Conservation (phyloP, 2,888 invertebrate genomes). For the Diachrysia chrysitis region DNA sequence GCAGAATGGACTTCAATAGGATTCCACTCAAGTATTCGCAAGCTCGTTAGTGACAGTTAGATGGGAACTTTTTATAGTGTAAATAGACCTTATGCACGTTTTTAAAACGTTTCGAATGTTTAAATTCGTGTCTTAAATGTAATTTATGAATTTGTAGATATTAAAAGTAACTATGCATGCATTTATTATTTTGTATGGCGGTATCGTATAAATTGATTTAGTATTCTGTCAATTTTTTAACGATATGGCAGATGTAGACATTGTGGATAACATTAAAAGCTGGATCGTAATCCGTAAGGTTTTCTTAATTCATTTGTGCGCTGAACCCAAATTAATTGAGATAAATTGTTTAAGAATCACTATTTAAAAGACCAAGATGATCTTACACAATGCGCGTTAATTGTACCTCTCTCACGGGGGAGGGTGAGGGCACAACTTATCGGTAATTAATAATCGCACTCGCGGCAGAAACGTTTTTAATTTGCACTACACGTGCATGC, state of each 20-base stretch:
- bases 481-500: conserved; percentile 83
- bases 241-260: too few relatives aligned
- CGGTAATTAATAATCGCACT: conserved; percentile 81
- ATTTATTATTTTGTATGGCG: too few relatives aligned
- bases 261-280: neutral
- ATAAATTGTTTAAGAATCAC: conserved; percentile 24
- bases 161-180: too few relatives aligned
- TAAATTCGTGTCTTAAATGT: too few relatives aligned
- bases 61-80: neutral
- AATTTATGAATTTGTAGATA: too few relatives aligned
- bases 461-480: conserved; percentile 82
- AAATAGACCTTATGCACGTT: too few relatives aligned
- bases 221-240: too few relatives aligned
- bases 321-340: conserved; percentile 9
- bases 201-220: too few relatives aligned
- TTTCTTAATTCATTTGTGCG: neutral
- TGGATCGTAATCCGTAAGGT: neutral
- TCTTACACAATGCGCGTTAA: conserved; percentile 70
- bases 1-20: conserved; percentile 49
- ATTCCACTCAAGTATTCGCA: conserved; percentile 30
- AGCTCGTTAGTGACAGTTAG: conserved; percentile 26
- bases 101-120: too few relatives aligned
- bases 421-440: conserved; percentile 67
- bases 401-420: conserved; percentile 76
- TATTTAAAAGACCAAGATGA: conserved; percentile 54